Conservation (phyloP, 2,888 invertebrate species). For the Acanthosepion esculentum region DNA sequence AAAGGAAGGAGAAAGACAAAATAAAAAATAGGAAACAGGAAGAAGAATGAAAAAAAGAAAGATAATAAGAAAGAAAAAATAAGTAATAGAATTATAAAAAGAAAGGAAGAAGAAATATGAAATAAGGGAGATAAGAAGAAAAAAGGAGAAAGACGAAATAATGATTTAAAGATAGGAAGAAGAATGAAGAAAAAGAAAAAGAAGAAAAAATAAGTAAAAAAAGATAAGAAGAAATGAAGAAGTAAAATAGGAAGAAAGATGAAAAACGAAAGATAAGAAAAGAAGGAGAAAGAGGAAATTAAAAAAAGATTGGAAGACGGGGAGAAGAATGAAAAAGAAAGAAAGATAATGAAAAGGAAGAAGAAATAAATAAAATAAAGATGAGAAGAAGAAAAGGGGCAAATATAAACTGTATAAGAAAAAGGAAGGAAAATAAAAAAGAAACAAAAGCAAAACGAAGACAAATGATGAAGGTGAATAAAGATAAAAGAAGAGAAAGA, state of each 20-base stretch:
- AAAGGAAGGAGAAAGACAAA: not conserved
- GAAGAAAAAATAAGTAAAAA: not conserved
- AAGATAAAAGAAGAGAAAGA: no score
- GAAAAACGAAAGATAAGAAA: not conserved
- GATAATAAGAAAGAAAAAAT: not conserved
- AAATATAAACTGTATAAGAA: not conserved
- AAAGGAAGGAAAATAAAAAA: not conserved
- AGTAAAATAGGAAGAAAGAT: rapidly evolving
- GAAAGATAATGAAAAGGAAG: no score
- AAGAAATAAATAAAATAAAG: not conserved
- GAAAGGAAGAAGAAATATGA: not conserved
- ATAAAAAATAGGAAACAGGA: not conserved
- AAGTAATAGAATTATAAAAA: not conserved
- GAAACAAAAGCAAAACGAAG: not conserved
- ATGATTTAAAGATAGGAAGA: not conserved
- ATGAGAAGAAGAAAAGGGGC: not conserved
- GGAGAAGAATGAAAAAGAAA: not conserved
- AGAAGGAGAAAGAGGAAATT: not conserved
- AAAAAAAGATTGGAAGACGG: not conserved
- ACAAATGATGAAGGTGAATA: no score
- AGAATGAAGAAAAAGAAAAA: not conserved
- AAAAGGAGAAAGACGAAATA: not conserved
- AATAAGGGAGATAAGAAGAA: not conserved
- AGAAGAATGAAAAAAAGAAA: not conserved
- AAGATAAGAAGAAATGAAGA: not conserved